These are phyloP conservation scores for Osmerus mordax DNA, from an alignment of 2,113 vertebrate species.

Conservation along the genomic window DNA sequence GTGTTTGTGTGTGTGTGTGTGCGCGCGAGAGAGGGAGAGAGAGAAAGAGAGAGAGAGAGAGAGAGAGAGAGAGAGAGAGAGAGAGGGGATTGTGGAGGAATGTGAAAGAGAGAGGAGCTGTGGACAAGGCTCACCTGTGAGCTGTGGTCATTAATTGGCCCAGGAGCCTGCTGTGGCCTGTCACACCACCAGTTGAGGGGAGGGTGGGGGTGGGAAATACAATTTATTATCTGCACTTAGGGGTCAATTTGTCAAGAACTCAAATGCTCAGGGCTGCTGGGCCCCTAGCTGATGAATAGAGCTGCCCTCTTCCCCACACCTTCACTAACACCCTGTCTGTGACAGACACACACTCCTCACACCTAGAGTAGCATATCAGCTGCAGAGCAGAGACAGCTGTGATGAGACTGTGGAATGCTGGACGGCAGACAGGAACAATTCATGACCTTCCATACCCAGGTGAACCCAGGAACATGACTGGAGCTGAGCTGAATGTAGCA, in stretches of 20 bases:
- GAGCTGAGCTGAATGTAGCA: no score
- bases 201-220: slow-evolving; percentile 30
- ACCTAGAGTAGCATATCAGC: background rate
- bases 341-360: background rate
- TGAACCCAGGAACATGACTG: background rate
- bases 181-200: slow-evolving; percentile 49
- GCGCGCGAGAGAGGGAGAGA: background rate
- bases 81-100: slow-evolving; percentile 8
- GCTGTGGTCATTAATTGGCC: slow-evolving; percentile 64
- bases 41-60: slow-evolving; percentile 15
- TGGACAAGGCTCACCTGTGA: slow-evolving; percentile 63
- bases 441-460: background rate
- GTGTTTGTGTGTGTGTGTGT: background rate
- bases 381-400: slow-evolving; percentile 5
- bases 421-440: background rate
- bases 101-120: slow-evolving; percentile 19
- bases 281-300: slow-evolving; percentile 45
- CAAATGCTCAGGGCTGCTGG: slow-evolving; percentile 36
- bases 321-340: slow-evolving; percentile 19
- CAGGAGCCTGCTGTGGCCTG: slow-evolving; percentile 55
- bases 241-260: slow-evolving; percentile 71
- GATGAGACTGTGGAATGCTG: background rate
- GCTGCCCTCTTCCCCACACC: slow-evolving; percentile 28
- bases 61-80: slow-evolving; percentile 3
- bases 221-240: slow-evolving; percentile 74